Evolutionary conservation across 2,113 vertebrate genomes (phyloP).

Genomic region (Felis chaus): DNA sequence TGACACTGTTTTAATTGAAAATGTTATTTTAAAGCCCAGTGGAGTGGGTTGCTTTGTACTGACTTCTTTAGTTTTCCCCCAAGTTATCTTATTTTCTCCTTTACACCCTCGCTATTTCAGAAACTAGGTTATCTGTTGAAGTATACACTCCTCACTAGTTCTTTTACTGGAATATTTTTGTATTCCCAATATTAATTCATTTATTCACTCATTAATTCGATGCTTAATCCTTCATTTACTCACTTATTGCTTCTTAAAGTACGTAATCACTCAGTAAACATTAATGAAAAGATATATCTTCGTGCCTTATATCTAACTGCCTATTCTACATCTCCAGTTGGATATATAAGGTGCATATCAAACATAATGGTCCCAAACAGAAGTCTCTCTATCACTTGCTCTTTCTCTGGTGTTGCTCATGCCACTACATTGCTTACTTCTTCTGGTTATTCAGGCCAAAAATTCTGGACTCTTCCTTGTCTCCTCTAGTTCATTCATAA

Average conservation of each 20-base stretch:
- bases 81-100: background rate
- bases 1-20: background rate
- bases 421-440: background rate
- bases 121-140: background rate
- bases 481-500: background rate
- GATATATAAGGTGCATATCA: background rate
- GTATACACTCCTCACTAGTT: background rate
- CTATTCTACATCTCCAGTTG: background rate
- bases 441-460: background rate
- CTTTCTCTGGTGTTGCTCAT: background rate
- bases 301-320: background rate
- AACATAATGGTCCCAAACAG: background rate
- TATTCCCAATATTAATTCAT: background rate
- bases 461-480: background rate
- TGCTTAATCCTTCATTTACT: background rate
- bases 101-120: background rate
- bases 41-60: background rate
- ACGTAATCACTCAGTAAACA: background rate
- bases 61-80: background rate
- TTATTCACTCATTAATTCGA: background rate
- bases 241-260: background rate
- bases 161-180: background rate
- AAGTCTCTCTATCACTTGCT: background rate
- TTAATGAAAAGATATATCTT: background rate
- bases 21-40: slow-evolving; percentile 12